Conservation (phyloP, 2,113 vertebrate species). For the Corythaeola cristata region DNA sequence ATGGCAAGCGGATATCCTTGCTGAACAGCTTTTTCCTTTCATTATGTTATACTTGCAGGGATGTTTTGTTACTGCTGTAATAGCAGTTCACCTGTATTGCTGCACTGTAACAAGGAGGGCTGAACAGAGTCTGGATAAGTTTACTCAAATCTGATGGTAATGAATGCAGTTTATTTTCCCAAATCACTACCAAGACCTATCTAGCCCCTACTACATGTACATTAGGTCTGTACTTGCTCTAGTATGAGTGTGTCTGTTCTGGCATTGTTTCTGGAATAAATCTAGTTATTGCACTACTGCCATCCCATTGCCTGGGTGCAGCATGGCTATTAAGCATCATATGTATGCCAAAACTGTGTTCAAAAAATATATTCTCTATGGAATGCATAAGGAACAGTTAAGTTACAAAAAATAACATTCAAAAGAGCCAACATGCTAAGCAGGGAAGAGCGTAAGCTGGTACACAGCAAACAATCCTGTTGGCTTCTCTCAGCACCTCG, state of each 20-base stretch:
- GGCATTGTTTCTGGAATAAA: neutral
- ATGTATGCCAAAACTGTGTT: neutral
- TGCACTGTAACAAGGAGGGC: neutral
- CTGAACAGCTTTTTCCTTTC: neutral
- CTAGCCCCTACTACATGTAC: neutral
- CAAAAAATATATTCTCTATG: neutral
- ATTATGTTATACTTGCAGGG: neutral
- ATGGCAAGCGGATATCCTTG: neutral
- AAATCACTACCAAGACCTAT: neutral
- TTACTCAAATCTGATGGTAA: neutral
- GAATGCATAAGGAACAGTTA: neutral
- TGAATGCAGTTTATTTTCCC: neutral
- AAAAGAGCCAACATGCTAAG: neutral
- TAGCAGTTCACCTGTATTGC: neutral
- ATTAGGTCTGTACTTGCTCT: neutral
- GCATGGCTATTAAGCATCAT: neutral
- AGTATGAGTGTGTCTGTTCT: neutral
- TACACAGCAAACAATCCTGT: neutral
- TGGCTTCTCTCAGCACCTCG: neutral
- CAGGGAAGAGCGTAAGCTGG: neutral
- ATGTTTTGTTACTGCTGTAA: neutral
- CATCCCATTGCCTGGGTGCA: neutral
- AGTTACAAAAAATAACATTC: neutral
- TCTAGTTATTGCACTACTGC: neutral
- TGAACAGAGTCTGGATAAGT: neutral